Evolutionary conservation across 2,797 vertebrate species (phyloP), one percentile per base, ranked within the genome.

Genomic region (Sebastes oblongus): DNA sequence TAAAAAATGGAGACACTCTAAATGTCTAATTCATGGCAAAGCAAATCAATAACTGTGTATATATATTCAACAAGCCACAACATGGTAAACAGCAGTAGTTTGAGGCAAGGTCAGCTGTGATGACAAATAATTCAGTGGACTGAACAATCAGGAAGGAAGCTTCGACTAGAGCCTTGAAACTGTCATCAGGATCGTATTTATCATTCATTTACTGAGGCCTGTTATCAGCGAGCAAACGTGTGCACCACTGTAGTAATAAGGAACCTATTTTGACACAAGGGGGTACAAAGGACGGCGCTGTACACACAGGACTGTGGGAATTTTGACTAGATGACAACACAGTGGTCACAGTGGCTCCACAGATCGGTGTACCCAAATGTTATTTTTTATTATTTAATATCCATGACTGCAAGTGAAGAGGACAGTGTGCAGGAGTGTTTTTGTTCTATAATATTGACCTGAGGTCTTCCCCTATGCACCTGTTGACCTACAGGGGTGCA

Each of bases 31-130:
- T 77, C 29, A 76, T 39, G 4, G 18, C 42, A 42, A 62, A 62
- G 32, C 12, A 62, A 70, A 79, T 78, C 77, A 72, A 78, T 75
- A 72, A 3, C 20, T 42, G 39, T 42, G 4, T 46, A 36, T 52
- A 14, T 61, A 32, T 69, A 70, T 74, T 74, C 32, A 22, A 27
- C 16, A 32, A 70, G 16, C n/a, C 46, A 42, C 69, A 61, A 30
- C 54, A 25, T 12, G 29, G 20, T 34, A 54, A 54, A 76, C 70
- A 85, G 60, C 32, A 60, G 24, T n/a, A 80, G 75, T 66, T 68
- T 46, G 66, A 77, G 72, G 78, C 74, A 72, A 79, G 75, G 80
- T 78, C 68, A 11, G 27, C 59, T 12, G 22, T 22, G 73, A 72
- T 42, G 58, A 64, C 34, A 60, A 86, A 85, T 86, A 64, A 80